phyloP scores from a whole-genome alignment of 2,797 vertebrate genomes.

The Choloepus didactylus region DNA sequence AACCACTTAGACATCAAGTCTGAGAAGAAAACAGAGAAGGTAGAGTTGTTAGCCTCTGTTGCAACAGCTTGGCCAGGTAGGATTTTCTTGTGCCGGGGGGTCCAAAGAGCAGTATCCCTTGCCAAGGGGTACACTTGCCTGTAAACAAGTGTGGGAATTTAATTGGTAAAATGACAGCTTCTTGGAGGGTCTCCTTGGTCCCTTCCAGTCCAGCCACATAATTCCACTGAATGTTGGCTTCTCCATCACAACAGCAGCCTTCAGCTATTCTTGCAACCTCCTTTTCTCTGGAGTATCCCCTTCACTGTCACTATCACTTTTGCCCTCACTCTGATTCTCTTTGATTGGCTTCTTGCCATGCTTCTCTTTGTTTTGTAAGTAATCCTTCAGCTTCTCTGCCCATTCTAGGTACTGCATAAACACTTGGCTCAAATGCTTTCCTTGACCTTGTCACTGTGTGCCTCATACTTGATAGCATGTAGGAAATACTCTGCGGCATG shows the following conservation, averaged over 20 bases:
- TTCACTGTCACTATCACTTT: slow-evolving; percentile 98
- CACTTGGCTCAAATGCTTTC: slow-evolving; percentile 98
- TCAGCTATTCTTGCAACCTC: slow-evolving; percentile 97
- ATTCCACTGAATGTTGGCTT: slow-evolving; percentile 98
- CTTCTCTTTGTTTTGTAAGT: slow-evolving; percentile 95
- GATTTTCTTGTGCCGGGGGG: slow-evolving; percentile 98
- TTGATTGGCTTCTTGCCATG: slow-evolving; percentile 96
- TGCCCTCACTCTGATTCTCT: slow-evolving; percentile 95
- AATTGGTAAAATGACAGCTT: slow-evolving; percentile 98
- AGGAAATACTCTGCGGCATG: slow-evolving; percentile 98
- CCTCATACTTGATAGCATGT: slow-evolving; percentile 99
- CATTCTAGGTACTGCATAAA: slow-evolving; percentile 96
- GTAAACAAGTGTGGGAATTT: slow-evolving; percentile 99
- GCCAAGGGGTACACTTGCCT: slow-evolving; percentile 97
- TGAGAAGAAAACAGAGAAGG: slow-evolving; percentile 98
- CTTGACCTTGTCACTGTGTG: slow-evolving; percentile 97
- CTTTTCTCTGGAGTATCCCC: slow-evolving; percentile 98
- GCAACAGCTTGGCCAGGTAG: slow-evolving; percentile 98
- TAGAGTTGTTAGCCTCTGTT: slow-evolving; percentile 98
- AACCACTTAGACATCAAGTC: slow-evolving; percentile 98
- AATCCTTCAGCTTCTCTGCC: slow-evolving; percentile 98
- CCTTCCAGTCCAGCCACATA: slow-evolving; percentile 97
- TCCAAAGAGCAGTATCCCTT: slow-evolving; percentile 97
- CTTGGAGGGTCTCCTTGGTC: slow-evolving; percentile 97
- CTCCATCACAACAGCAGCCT: slow-evolving; percentile 99